Evolutionary conservation across 2,888 invertebrate genomes (phyloP).

Genomic region (Holacanthella duospinosa): DNA sequence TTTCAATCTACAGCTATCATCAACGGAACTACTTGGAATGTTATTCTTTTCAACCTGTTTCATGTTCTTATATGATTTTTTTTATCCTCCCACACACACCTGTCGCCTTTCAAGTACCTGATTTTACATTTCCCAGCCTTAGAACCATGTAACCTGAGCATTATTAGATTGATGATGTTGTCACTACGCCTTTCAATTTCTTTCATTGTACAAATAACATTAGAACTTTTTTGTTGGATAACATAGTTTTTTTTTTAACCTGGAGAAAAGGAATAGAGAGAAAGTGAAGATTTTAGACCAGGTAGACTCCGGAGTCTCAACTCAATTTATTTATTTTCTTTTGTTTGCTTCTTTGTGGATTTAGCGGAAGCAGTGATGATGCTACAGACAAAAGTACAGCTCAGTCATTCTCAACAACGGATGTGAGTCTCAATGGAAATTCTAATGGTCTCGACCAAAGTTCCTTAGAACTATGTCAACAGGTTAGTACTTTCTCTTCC

Average conservation of each 20-base stretch:
- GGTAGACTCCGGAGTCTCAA: no score
- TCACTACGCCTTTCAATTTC: background rate
- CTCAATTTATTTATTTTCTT: conserved; percentile 9
- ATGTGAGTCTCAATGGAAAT: conserved; percentile 26
- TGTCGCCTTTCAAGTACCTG: background rate
- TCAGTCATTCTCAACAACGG: conserved; percentile 32
- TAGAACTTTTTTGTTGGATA: no score
- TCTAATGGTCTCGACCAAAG: conserved; percentile 13
- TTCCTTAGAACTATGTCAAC: conserved; percentile 33
- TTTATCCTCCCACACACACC: no score
- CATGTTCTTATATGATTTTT: no score
- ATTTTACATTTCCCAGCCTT: background rate
- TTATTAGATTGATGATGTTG: background rate
- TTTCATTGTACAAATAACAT: background rate
- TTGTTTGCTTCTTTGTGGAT: conserved; percentile 33
- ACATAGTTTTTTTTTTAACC: background rate
- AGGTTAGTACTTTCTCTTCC: conserved; percentile 25
- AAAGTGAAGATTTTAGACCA: no score
- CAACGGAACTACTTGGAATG: no score
- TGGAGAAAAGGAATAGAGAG: background rate
- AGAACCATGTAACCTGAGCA: no score
- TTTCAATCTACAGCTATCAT: no score
- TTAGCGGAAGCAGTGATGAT: conserved; percentile 49
- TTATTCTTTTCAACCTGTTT: no score
- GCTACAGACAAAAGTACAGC: conserved; percentile 41